Evolutionary conservation across 2,888 invertebrate genomes (phyloP).

Genomic region (Aphidoletes aphidimyza): DNA sequence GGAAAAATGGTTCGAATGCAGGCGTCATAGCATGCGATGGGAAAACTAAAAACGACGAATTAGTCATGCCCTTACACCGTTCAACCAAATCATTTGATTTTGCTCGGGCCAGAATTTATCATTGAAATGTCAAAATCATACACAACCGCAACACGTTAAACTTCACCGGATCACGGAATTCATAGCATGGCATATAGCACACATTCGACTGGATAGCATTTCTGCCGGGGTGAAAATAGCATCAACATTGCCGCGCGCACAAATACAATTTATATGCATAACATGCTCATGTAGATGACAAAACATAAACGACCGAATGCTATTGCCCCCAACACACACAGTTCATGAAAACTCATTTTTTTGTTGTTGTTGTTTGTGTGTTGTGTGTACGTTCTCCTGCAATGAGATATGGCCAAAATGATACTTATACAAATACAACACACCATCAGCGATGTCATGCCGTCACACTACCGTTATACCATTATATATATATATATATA

Average conservation of each 20-base stretch:
- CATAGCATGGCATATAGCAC: no score
- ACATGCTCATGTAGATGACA: background rate
- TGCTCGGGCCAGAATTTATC: constrained; percentile 1
- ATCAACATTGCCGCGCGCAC: background rate
- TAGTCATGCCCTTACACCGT: constrained; percentile 23
- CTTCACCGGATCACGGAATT: constrained; percentile 2
- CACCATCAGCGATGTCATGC: no score
- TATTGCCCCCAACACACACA: background rate
- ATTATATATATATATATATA: no score
- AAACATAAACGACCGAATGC: constrained; percentile 30
- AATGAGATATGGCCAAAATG: no score
- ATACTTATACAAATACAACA: no score
- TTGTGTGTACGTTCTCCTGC: no score
- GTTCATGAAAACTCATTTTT: no score
- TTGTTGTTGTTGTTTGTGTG: no score
- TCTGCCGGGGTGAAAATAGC: no score
- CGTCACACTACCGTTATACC: no score
- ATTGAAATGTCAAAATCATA: constrained; percentile 36
- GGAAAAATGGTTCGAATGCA: no score
- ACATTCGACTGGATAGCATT: no score
- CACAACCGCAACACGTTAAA: constrained; percentile 36
- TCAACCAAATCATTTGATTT: constrained; percentile 36
- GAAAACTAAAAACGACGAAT: constrained; percentile 10
- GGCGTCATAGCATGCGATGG: background rate
- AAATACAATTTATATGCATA: constrained; percentile 29